Base-by-base conservation (phyloP, 2,888 invertebrate genomes). In the Stenodema calcarata region DNA sequence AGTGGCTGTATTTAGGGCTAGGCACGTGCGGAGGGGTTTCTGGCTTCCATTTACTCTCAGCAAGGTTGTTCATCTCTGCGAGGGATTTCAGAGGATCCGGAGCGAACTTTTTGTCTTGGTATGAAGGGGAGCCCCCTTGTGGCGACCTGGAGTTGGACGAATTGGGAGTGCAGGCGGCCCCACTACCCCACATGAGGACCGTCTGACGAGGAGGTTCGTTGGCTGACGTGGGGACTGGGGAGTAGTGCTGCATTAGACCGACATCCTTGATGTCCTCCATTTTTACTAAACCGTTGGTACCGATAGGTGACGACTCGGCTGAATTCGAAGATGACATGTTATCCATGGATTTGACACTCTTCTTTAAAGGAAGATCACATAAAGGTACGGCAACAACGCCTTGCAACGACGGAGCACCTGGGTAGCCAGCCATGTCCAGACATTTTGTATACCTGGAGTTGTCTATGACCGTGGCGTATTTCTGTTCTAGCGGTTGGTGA, bases 161-260 rank as follows among this genome's bases (percentile, higher is more conserved):
- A 42, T 82, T 89, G 88, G 84, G 89, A 88, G 76, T 89, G 88
- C 86, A 89, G 86, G 88, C 89, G 88, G 89, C 89, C 14, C 90
- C 89, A 88, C 90, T 90, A 11, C 97, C 97, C 97, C 97, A 98
- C 97, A 98, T 97, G 70, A 98, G 93, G 84, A 97, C 98, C 14
- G 97, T 98, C 91, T 98, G 97, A 73, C 98, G 93, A 92, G 89
- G 91, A 90, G 87, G 90, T 90, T 84, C 89, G 75, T 41, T 83
- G 30, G 28, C 80, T 2, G 50, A 28, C 16, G 84, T 73, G 11
- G 82, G 41, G 89, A 78, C 89, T 83, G 90, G 88, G 50, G 89
- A 88, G 87, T 89, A 89, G 86, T 90, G 89, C 78, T 88, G 81
- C 87, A 90, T 89, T 88, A 90, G 89, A 47, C 89, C 88, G 28